Evolutionary conservation across 2,113 vertebrate genomes (phyloP), one percentile per base, ranked within the genome.

Genomic region (Anas platyrhynchos): DNA sequence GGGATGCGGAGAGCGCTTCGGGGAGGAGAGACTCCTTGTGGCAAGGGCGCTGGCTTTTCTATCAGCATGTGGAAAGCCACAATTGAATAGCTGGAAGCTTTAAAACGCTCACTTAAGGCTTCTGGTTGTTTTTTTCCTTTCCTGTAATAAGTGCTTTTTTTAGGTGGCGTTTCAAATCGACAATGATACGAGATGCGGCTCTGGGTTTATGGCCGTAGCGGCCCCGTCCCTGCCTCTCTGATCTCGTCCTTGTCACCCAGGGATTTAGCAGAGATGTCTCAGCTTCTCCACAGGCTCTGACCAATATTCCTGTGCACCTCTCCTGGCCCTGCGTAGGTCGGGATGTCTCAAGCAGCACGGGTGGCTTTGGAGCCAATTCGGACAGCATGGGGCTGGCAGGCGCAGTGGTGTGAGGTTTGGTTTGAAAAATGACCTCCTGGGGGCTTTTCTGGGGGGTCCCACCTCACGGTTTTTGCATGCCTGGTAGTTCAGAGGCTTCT

Each of bases 1-100:
- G 78, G 31, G 58, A 50, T 55, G 63, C 65, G 13, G 25, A 78
- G 54, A 62, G 59, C 7, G 3, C 74, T 77, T 82, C 3, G 2
- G 48, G 26, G 13, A 69, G 73, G 79, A 63, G 81, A 83, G 32
- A 26, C 66, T 76, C 82, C 72, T 78, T 88, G 80, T 3, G 8
- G 69, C n/a, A 7, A 68, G 96, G 80, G 75, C 4, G 0, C 44
- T 67, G 50, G 8, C 46, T 96, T 84, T 54, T 85, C 76, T 44
- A 46, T 81, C 90, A 54, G 32, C 3, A 0, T 82, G 69, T 2
- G 68, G 91, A 89, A 94, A 94, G 63, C 82, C 91, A 87, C 91
- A 95, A 34, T 95, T 95, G 94, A 95, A 95, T 81, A 89, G 91
- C 62, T 77, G 15, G 94, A 82, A 92, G 80, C 80, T 90, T 78